phyloP scores from a whole-genome alignment of 2,888 invertebrate genomes.

The Cephonodes hylas region DNA sequence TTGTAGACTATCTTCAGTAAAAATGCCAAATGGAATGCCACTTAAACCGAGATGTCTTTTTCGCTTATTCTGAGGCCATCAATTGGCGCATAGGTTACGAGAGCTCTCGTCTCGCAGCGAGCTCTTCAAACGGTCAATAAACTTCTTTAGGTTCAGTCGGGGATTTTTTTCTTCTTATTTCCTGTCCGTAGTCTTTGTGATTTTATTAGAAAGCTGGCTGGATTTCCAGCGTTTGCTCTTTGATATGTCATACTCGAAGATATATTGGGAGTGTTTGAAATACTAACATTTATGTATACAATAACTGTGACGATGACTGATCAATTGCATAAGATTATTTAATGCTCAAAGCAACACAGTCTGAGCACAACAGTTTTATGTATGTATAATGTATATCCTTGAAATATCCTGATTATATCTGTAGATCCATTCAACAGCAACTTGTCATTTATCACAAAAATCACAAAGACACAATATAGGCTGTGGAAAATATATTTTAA shows the following conservation, averaged over 20 bases:
- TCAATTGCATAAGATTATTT: too few species aligned
- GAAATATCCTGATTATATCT: too few species aligned
- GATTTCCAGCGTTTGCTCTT: not conserved
- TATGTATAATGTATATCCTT: too few species aligned
- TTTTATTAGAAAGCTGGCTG: not conserved
- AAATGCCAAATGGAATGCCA: not conserved
- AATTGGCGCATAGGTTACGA: constrained; percentile 8
- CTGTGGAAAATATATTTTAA: too few species aligned
- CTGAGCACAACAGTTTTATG: too few species aligned
- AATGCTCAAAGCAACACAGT: too few species aligned
- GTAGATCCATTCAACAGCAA: too few species aligned
- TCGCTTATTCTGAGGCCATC: constrained; percentile 9
- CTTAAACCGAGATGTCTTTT: constrained; percentile 3
- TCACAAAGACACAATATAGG: too few species aligned
- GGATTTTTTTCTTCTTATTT: constrained; percentile 2
- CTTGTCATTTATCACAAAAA: too few species aligned
- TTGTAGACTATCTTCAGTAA: not conserved
- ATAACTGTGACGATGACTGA: too few species aligned
- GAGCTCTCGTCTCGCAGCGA: not conserved
- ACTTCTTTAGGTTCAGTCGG: constrained; percentile 1
- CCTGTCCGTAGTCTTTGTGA: not conserved
- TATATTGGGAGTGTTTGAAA: too few species aligned
- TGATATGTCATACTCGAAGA: not conserved
- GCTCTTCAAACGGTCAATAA: constrained; percentile 8
- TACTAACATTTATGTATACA: too few species aligned